phyloP scores from a whole-genome alignment of 2,113 vertebrate genomes.

The Garra rufa region DNA sequence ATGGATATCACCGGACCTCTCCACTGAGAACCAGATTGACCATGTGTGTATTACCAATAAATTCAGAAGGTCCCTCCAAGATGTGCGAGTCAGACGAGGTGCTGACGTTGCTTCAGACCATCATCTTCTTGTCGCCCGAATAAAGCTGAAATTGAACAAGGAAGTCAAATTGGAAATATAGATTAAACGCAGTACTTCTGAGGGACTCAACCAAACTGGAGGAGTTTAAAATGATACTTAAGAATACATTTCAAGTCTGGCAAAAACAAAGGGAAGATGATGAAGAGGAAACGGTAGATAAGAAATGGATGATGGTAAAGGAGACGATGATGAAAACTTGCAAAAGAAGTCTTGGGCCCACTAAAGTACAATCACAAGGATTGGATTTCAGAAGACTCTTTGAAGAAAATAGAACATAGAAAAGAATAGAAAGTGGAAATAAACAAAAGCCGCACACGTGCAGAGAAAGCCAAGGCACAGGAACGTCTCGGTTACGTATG shows the following conservation, averaged over 20 bases:
- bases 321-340: too few species aligned
- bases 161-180: neutral
- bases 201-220: neutral
- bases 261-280: neutral
- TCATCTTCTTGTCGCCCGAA: neutral
- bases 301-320: neutral
- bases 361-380: neutral
- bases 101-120: neutral
- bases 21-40: too few species aligned
- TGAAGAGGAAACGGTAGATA: neutral
- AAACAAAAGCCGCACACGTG: constrained; percentile 1
- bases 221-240: neutral
- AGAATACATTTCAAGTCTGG: neutral
- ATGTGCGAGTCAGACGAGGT: too few species aligned
- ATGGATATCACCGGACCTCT: too few species aligned
- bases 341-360: too few species aligned
- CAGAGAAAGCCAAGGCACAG: constrained; percentile 28
- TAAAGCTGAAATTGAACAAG: neutral
- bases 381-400: neutral
- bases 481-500: too few species aligned
- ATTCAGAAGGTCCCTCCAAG: too few species aligned
- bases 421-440: constrained; percentile 27
- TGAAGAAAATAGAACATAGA: neutral
- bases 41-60: too few species aligned
- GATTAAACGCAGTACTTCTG: neutral